Conservation (phyloP, 2,113 vertebrate genomes). For the Melanerpes aurifrons region DNA sequence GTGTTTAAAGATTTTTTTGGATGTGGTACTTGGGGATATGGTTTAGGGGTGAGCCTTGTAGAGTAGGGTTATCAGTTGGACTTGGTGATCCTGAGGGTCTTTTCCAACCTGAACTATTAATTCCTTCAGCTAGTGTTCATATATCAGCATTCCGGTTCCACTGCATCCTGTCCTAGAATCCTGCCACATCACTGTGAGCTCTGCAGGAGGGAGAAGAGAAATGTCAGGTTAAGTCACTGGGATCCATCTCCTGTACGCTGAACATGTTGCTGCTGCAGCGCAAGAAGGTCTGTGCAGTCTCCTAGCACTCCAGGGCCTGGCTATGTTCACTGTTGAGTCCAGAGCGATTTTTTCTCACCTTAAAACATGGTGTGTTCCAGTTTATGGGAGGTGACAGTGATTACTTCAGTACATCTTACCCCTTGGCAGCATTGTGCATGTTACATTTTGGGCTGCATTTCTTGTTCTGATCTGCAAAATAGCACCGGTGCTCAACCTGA, state of each 20-base stretch:
- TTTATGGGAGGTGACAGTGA: neutral
- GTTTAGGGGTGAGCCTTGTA: too few relatives aligned
- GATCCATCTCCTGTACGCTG: fast-evolving
- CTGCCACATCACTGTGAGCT: neutral
- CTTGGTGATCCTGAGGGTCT: too few relatives aligned
- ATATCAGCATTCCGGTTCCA: neutral
- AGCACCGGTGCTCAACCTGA: neutral
- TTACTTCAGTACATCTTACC: neutral
- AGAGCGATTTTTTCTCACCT: neutral
- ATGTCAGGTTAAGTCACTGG: neutral
- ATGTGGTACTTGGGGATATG: too few relatives aligned
- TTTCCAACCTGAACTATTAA: neutral
- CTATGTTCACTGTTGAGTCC: neutral
- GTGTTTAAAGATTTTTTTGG: too few relatives aligned
- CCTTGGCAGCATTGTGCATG: neutral
- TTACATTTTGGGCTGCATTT: neutral
- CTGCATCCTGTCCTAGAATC: neutral
- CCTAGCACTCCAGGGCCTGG: neutral
- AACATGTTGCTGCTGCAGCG: neutral
- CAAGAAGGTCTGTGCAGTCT: neutral
- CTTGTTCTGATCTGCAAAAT: neutral
- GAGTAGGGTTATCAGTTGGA: too few relatives aligned
- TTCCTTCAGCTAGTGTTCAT: neutral
- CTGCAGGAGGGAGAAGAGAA: neutral
- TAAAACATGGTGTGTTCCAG: neutral